Evolutionary conservation across 2,888 invertebrate genomes (phyloP).

Genomic region (Callinectes sapidus): DNA sequence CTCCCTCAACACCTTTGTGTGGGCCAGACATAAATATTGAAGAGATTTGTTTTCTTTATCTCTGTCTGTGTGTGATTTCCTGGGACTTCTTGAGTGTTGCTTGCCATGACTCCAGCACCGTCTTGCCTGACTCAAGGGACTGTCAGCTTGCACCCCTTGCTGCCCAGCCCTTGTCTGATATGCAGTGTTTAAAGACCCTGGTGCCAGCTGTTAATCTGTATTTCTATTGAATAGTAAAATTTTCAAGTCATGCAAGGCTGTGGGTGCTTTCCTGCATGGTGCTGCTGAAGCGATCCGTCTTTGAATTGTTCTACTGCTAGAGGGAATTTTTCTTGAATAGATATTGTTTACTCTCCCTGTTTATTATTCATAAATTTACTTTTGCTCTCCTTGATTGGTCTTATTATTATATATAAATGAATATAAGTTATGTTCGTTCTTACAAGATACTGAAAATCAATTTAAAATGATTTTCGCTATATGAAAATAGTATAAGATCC

Average conservation of each 20-base stretch:
- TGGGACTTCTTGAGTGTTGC: not conserved
- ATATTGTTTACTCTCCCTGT: not conserved
- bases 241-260: not conserved
- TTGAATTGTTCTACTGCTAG: not conserved
- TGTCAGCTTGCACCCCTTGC: not conserved
- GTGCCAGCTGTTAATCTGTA: not conserved
- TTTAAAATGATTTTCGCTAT: not conserved
- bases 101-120: not conserved
- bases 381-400: not conserved
- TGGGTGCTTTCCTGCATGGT: not conserved
- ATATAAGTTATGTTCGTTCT: not conserved
- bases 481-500: not conserved
- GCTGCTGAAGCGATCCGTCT: not conserved
- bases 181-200: not conserved
- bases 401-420: not conserved
- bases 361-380: not conserved
- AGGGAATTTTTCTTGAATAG: not conserved
- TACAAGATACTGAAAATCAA: not conserved
- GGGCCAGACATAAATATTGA: conserved; percentile 16
- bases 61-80: not conserved
- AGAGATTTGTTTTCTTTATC: not conserved
- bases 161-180: not conserved
- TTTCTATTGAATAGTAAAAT: not conserved
- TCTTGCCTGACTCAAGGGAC: not conserved
- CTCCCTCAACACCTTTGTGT: conserved; percentile 4